phyloP scores from a whole-genome alignment of 2,797 vertebrate genomes.

The Pangasius djambal region DNA sequence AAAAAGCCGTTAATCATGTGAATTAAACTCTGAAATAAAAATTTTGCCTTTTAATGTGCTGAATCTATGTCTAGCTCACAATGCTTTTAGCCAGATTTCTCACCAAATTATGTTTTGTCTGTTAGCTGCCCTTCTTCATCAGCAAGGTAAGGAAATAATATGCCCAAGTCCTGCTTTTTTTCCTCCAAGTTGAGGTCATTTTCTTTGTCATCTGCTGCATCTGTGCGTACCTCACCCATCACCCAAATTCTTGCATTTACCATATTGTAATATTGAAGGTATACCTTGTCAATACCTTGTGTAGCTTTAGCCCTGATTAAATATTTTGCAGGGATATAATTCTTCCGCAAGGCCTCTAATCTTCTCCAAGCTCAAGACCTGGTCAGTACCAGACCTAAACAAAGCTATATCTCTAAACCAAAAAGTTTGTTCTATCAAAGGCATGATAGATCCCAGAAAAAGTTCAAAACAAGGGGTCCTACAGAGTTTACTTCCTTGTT shows the following conservation, averaged over 20 bases:
- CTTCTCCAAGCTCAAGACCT: not conserved
- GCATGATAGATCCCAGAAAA: not conserved
- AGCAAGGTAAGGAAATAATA: slow-evolving; percentile 12
- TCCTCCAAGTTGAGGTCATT: not conserved
- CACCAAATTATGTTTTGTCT: not conserved
- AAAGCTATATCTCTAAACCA: not conserved
- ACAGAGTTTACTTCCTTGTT: not conserved
- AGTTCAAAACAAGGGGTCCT: not conserved
- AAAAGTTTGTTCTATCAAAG: not conserved
- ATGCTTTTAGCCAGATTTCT: not conserved
- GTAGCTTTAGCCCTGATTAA: not conserved
- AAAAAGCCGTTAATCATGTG: not conserved
- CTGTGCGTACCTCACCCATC: not conserved
- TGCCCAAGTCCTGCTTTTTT: not conserved
- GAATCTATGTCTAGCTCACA: not conserved
- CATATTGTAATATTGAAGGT: not conserved
- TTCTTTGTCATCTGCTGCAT: not conserved
- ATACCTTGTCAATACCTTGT: not conserved
- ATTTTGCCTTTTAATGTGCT: not conserved
- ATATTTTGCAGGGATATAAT: not conserved
- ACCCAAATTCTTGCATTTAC: not conserved
- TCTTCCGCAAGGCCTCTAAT: not conserved
- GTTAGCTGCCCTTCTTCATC: not conserved
- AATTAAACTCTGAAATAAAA: not conserved
- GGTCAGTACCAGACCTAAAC: not conserved